Percentiles rank a stretch among this genome's conserved stretches.
phyloP scores from a whole-genome alignment of 2,888 invertebrate genomes.

The Orchesella flavescens region DNA sequence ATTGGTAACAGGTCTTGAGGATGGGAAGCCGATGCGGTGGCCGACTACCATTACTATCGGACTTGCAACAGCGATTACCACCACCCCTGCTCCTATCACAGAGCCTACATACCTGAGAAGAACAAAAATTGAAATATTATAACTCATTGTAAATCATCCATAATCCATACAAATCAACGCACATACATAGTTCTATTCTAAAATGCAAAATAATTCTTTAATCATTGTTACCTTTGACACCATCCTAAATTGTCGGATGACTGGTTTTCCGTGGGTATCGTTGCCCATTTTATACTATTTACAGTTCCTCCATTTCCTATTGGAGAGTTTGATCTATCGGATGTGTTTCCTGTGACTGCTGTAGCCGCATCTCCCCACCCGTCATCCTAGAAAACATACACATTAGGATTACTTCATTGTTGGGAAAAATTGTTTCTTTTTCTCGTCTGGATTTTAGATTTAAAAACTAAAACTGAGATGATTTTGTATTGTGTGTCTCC shows the following conservation, averaged over 20 bases:
- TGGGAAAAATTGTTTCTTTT: no score
- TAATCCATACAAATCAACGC: no score
- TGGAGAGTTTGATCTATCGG: conserved; percentile 91
- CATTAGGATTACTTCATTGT: no score
- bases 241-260: conserved; percentile 67
- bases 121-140: conserved; percentile 66
- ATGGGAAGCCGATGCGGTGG: conserved; percentile 70
- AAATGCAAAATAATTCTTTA: no score
- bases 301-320: conserved; percentile 68
- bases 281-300: conserved; percentile 70
- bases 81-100: conserved; percentile 85
- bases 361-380: conserved; percentile 99
- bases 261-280: conserved; percentile 65
- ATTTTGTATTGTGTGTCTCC: no score
- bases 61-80: conserved; percentile 89
- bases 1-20: conserved; percentile 66
- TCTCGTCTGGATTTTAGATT: no score
- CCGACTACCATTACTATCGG: conserved; percentile 93
- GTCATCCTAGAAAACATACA: conserved; percentile 83
- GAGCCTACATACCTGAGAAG: conserved; percentile 83
- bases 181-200: no score
- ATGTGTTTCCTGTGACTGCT: conserved; percentile 96
- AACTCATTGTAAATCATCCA: no score
- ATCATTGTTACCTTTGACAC: conserved; percentile 66
- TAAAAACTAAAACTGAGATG: no score